phyloP scores from a whole-genome alignment of 2,113 vertebrate genomes.

The Seriola aureovittata region DNA sequence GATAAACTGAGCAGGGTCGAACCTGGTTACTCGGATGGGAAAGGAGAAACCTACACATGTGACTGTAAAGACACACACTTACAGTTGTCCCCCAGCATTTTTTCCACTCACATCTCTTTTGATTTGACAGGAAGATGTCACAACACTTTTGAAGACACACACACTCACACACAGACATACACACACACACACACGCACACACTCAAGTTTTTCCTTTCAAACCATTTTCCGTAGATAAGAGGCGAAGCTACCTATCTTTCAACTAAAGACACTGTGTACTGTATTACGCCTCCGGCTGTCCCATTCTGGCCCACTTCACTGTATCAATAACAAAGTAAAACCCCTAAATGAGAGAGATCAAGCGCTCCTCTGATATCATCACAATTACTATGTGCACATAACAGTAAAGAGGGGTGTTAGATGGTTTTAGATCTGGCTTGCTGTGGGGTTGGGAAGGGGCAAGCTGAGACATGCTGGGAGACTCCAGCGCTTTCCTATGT shows the following conservation, averaged over 20 bases:
- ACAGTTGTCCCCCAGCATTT: conserved; percentile 27
- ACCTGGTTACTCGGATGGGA: not conserved
- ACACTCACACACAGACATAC: conserved; percentile 10
- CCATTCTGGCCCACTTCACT: conserved; percentile 55
- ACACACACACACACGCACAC: not conserved
- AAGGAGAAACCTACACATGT: not conserved
- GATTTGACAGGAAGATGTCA: conserved; percentile 63
- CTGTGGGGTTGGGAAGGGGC: conserved; percentile 63
- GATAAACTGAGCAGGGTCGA: not conserved
- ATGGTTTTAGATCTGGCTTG: conserved; percentile 62
- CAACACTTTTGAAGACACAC: conserved; percentile 41
- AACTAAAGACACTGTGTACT: conserved; percentile 34
- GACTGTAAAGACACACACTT: conserved; percentile 18
- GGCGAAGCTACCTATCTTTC: conserved; percentile 52
- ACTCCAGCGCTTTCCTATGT: conserved; percentile 38
- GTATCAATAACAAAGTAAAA: conserved; percentile 76
- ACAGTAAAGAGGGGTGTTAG: conserved; percentile 58
- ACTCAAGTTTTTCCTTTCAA: conserved; percentile 28
- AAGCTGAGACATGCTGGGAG: conserved; percentile 67
- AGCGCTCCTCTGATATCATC: conserved; percentile 71
- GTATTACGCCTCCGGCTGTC: conserved; percentile 56
- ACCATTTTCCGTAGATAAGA: conserved; percentile 49
- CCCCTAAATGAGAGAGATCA: conserved; percentile 73
- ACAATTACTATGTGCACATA: conserved; percentile 67
- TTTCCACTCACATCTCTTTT: conserved; percentile 35